Base-by-base conservation (phyloP, 2,113 vertebrate genomes). In the Marmota flaviventris region DNA sequence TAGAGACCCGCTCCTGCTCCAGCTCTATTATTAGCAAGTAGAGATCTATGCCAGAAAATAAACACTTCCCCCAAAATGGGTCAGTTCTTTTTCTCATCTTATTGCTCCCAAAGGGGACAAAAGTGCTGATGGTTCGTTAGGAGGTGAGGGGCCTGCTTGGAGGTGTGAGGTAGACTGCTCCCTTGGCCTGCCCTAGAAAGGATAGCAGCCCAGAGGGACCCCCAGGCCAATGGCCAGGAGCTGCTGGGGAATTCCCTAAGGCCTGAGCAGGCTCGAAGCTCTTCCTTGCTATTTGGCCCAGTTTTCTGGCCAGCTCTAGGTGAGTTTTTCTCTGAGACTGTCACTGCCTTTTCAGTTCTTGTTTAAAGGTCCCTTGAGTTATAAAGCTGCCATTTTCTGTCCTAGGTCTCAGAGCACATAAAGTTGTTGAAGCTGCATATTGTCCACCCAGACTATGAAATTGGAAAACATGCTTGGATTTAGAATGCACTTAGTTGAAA, bases 31-130 rank as follows among this genome's bases (percentile, higher is more conserved):
- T 78, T 88, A 93, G 53, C 56, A 58, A 91, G 77, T 39, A 89
- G 32, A 93, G 75, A 75, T 78, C 77, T 51, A 24, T 0, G 0
- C 27, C 17, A 25, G 75, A 78, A 91, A 94, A 88, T 42, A 88
- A 95, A 93, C 63, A 81, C 79, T 39, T 83, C 37, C 37, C 91
- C 42, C 8, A 12, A 97, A 93, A 77, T 78, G 76, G 91, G 91
- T 81, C 91, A 93, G 18, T 91, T 84, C 37, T 89, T 42, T 95
- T 86, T 61, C 27, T 51, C 90, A 73, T 89, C 27, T 87, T 53
- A 20, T 73, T 95, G 85, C 76, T 87, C 79, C 93, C 94, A 58
- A 67, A 67, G 45, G 85, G 48, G 27, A 42, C 69, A 45, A 32
- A 78, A 72, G 45, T 20, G 65, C 37, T 69, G 16, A 72, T 24